Evolutionary conservation across 2,888 invertebrate species (phyloP).

Genomic region (Tipula confusa): DNA sequence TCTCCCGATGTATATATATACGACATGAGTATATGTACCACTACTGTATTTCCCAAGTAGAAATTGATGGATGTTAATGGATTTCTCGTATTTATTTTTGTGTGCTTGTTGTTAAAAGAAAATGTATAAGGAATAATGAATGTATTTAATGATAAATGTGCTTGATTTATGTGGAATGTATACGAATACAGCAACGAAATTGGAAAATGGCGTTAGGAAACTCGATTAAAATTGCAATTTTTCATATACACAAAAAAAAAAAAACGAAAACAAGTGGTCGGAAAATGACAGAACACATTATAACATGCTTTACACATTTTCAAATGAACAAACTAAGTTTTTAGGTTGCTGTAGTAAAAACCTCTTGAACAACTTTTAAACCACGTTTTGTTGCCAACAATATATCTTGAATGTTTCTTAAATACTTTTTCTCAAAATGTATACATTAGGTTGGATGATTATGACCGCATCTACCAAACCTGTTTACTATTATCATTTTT

Average conservation of each 20-base stretch:
- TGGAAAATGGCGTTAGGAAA: not conserved
- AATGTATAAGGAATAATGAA: constrained; percentile 20
- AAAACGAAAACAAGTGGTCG: not conserved
- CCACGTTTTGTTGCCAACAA: too few relatives aligned
- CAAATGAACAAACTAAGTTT: too few relatives aligned
- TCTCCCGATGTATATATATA: not conserved
- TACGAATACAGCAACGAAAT: not conserved
- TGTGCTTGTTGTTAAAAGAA: not conserved
- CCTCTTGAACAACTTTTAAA: too few relatives aligned
- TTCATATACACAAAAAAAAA: not conserved
- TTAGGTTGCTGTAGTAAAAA: too few relatives aligned
- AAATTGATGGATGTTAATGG: constrained; percentile 12
- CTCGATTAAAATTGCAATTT: constrained; percentile 25
- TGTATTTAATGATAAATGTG: constrained; percentile 25
- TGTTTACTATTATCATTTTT: too few relatives aligned
- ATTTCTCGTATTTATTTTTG: not conserved
- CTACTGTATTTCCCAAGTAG: not conserved
- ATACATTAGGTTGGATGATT: too few relatives aligned
- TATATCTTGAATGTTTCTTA: too few relatives aligned
- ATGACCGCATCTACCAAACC: too few relatives aligned
- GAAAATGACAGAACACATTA: not conserved
- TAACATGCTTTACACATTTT: not conserved
- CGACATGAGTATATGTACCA: not conserved
- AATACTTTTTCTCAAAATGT: too few relatives aligned
- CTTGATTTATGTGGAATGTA: constrained; percentile 20